Base-by-base conservation (phyloP, 2,888 invertebrate genomes). In the Bibio marci region DNA sequence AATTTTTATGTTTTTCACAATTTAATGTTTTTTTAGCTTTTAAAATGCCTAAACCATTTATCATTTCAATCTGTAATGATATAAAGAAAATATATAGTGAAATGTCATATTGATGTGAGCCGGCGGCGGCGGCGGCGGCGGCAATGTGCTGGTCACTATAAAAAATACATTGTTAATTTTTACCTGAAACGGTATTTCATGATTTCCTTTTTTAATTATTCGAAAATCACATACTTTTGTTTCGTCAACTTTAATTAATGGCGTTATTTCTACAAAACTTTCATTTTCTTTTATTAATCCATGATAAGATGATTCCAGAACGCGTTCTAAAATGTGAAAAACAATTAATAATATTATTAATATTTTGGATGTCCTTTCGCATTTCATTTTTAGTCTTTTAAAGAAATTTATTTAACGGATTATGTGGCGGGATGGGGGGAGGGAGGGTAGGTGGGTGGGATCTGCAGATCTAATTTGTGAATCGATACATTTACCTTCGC, bases 241-340 rank as follows among this genome's bases (percentile, higher is more conserved):
- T 4, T 83, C 83, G 33, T 81, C 66, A 38, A 87, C 88, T 51
- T 83, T 71, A 57, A 91, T 90, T 49, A 81, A 71, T n/a, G 90
- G 90, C 45, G 87, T 88, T 53, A 90, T 86, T 64, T 90, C 88
- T 49, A 91, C 90, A 49, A 83, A 67, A 38, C 87, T 85, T 64
- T 88, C 88, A 64, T 90, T 88, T 69, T 91, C 91, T 51, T 83
- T 79, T 53, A 91, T 85, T 59, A 91, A 69, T 28, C 90, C 91
- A 56, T 90, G 90, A 66, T 90, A 91, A 45, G 88, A 88, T 52
- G 82, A 82, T 55, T 87, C 86, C 32, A 82, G 71, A 56, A 61
- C 55, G 42, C 54, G 53, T 45, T 60, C 62, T 60, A 41, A 32
- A 48, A 47, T 31, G 18, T 41, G 33, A 43, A 19, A 39, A 38